Base-by-base conservation (phyloP, 2,113 vertebrate species). In the Paradisaea rubra region DNA sequence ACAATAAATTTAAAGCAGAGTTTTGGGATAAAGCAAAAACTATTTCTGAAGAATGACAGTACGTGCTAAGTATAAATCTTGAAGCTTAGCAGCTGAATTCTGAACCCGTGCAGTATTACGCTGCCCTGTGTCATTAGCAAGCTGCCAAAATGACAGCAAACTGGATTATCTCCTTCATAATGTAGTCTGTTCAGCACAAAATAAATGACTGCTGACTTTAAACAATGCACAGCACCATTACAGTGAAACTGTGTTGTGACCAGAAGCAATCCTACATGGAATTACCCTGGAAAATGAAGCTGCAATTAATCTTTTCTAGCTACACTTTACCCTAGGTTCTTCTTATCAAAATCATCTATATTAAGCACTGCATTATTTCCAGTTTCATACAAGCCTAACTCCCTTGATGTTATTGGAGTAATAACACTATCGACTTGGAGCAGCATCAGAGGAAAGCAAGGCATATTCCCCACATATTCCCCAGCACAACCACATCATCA, bases 111-210 rank as follows among this genome's bases (percentile, higher is more conserved):
- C 5, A 21, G 57, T 86, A 77, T 74, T 93, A 80, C 9, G 18
- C 52, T 88, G 88, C 73, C 91, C 79, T 73, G 52, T 88, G 88
- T 89, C 88, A 93, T 82, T 93, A 85, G 45, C 66, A 94, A 74
- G 89, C 81, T 89, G 90, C 83, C 92, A 95, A 88, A 94, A 91
- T 72, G 72, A 92, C 61, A 95, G 81, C 54, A 80, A 83, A 89
- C 85, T 93, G 71, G 92, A 95, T 92, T 88, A 83, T 90, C 95
- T 95, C 84, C 95, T 95, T 89, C 70, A 42, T 78, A 90, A 92
- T 54, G 59, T 23, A 81, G 93, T 78, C 89, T 93, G 81, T 53
- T 94, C 91, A 91, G 63, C 68, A 89, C 90, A 93, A 95, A 90
- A 95, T 91, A 94, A 94, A 89, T 66, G 35, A 91, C 81, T 91